Conservation (phyloP, 2,113 vertebrate species). For the Taurulus bubalis region DNA sequence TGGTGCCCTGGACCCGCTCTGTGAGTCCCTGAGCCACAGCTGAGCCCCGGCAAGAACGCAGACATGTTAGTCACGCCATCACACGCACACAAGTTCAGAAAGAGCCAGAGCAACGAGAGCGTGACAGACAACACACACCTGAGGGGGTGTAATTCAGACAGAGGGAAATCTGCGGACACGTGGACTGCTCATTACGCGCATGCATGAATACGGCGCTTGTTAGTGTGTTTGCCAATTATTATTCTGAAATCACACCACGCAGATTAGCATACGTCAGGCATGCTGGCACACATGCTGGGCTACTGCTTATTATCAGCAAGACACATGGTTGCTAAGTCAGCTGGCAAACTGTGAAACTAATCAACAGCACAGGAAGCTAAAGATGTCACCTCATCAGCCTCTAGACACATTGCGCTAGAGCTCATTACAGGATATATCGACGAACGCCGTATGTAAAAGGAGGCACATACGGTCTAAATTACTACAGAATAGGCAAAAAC, state of each 20-base stretch:
- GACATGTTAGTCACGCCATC: not conserved
- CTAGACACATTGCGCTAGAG: not conserved
- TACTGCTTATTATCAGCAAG: slow-evolving; percentile 34
- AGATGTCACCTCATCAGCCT: slow-evolving; percentile 5
- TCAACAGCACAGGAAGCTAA: slow-evolving; percentile 37
- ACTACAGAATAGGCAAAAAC: not conserved
- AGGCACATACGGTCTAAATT: not conserved
- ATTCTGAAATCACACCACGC: slow-evolving; percentile 36
- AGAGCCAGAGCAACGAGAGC: not conserved
- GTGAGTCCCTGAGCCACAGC: slow-evolving; percentile 80
- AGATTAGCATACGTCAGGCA: slow-evolving; percentile 42
- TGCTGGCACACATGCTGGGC: slow-evolving; percentile 23
- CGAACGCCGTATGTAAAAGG: not conserved
- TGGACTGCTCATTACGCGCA: slow-evolving; percentile 17
- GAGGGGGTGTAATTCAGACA: slow-evolving; percentile 12
- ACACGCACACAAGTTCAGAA: not conserved
- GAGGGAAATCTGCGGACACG: slow-evolving; percentile 8
- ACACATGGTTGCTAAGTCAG: slow-evolving; percentile 26
- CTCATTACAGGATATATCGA: not conserved
- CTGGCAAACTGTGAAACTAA: slow-evolving; percentile 41
- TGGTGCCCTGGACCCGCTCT: slow-evolving; percentile 71
- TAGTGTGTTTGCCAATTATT: slow-evolving; percentile 27
- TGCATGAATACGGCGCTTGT: slow-evolving; percentile 19
- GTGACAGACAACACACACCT: slow-evolving; percentile 40
- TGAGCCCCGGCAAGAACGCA: slow-evolving; percentile 34